Base-by-base conservation (phyloP, 2,797 vertebrate species). In the Rhinophrynus dorsalis region DNA sequence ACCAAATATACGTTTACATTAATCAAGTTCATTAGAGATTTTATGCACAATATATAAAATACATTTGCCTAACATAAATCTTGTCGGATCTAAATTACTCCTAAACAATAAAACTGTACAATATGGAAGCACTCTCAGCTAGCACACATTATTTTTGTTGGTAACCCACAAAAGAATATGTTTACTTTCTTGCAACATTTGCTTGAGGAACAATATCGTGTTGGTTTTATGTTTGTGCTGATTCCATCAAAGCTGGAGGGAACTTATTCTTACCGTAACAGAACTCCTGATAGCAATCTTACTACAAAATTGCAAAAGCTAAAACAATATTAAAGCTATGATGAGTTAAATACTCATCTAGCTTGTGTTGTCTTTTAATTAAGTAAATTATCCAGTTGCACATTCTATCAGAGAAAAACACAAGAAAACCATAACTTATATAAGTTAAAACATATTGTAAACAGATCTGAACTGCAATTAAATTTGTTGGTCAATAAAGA, bases 401-500 rank as follows among this genome's bases (percentile, higher is more conserved):
- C 68, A 81, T 33, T 12, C 15, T 32, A 35, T 66, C 73, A 83
- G 68, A 80, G 74, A 81, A 85, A 86, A 86, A 40, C 83, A 80
- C 74, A 85, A 85, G 82, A 79, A 85, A 82, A 70, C 51, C 74
- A 50, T 64, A 75, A 66, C 68, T 80, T 68, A 67, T 75, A 52
- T 29, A 57, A 84, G 50, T 74, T 48, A 77, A 68, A 80, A 71
- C 63, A 64, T 72, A 59, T 73, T 76, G 68, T 62, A 73, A 76
- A 75, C 76, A 81, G 67, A 52, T 42, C 61, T 79, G 70, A 76
- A 47, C 54, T 77, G 69, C 75, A 61, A 57, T 85, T 82, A 79
- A 74, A 77, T 75, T 78, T 84, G 78, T 78, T 77, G 73, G 83
- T 83, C 83, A 83, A 68, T 55, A 82, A 77, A 75, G 65, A 80